Evolutionary conservation across 2,797 vertebrate genomes (phyloP).

Genomic region (Limnodromus scolopaceus): DNA sequence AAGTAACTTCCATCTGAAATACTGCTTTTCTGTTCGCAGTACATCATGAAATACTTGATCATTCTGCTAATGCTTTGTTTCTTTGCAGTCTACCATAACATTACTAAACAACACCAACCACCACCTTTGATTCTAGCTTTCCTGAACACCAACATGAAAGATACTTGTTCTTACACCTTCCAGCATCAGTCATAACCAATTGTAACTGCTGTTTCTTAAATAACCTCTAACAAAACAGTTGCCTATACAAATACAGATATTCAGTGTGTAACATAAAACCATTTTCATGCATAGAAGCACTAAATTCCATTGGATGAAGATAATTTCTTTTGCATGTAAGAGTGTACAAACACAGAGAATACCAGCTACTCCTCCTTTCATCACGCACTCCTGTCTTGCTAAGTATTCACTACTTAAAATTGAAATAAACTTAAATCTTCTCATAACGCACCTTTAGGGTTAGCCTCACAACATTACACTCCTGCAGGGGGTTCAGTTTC

Average conservation of each 20-base stretch:
- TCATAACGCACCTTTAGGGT: conserved; percentile 88
- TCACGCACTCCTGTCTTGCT: not conserved
- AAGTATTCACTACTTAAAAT: not conserved
- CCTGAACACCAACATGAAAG: not conserved
- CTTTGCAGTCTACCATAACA: not conserved
- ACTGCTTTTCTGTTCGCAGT: not conserved
- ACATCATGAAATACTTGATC: not conserved
- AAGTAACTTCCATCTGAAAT: not conserved
- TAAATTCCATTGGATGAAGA: not conserved
- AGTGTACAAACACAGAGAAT: not conserved
- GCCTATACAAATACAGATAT: not conserved
- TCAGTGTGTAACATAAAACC: not conserved
- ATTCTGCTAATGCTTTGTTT: not conserved
- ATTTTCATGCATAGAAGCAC: not conserved
- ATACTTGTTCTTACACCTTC: not conserved
- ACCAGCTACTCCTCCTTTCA: not conserved
- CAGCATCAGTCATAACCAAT: not conserved
- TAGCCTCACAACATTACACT: conserved; percentile 92
- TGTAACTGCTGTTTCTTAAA: not conserved
- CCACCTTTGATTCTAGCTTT: not conserved
- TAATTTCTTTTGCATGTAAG: not conserved
- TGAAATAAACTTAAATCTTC: not conserved
- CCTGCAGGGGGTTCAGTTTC: conserved; percentile 94
- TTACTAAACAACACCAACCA: not conserved
- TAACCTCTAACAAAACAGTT: not conserved